Evolutionary conservation across 2,113 vertebrate genomes (phyloP).

Genomic region (Calidris pugnax): DNA sequence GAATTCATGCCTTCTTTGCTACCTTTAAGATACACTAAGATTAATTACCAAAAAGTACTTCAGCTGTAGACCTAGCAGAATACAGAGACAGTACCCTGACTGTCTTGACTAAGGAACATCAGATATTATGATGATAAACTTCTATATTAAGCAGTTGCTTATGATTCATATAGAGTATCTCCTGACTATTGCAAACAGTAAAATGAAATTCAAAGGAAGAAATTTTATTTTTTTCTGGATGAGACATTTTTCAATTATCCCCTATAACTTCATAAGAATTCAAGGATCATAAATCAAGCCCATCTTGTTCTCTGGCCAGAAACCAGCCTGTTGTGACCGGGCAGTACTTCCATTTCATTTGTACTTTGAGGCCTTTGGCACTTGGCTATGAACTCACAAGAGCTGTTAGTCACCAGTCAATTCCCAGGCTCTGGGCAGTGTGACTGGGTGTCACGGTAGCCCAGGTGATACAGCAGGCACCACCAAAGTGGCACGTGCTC

Average conservation of each 20-base stretch:
- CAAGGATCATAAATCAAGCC: background rate
- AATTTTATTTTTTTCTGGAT: background rate
- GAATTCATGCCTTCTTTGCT: background rate
- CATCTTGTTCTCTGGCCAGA: background rate
- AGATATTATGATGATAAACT: background rate
- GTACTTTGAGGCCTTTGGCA: background rate
- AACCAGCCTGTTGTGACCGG: background rate
- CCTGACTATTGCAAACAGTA: background rate
- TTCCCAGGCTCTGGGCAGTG: background rate
- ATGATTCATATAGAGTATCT: background rate
- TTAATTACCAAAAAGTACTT: background rate
- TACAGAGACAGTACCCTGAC: background rate
- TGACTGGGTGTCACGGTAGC: rapidly evolving
- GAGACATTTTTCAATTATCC: background rate
- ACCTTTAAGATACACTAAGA: background rate
- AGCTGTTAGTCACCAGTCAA: background rate
- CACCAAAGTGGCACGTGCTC: background rate
- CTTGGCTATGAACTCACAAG: background rate
- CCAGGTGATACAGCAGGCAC: rapidly evolving
- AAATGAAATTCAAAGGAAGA: background rate
- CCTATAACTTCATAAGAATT: background rate
- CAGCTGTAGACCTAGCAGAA: background rate
- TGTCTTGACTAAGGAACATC: background rate
- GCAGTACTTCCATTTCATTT: background rate
- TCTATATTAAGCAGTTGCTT: background rate